These are phyloP conservation scores for Lepilemur ruficaudatus DNA, from an alignment of 2,797 vertebrate genomes.

Conservation along the genomic window DNA sequence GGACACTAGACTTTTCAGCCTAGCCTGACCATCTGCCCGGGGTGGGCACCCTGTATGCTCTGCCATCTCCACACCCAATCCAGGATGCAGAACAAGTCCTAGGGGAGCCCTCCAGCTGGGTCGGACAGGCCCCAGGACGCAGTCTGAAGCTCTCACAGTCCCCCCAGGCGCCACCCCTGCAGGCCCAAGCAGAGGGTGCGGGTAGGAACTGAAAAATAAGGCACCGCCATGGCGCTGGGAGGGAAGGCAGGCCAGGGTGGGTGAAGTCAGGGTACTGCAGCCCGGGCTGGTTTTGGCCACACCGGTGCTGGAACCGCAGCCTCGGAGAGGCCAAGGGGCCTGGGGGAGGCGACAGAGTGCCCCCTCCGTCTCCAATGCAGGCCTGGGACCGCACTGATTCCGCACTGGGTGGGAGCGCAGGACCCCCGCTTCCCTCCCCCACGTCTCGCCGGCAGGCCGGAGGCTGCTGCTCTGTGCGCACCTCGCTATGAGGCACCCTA, in stretches of 20 bases:
- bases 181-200: not conserved
- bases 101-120: not conserved
- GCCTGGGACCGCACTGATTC: not conserved
- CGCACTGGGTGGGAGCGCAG: conserved; percentile 35
- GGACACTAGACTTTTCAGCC: accelerated
- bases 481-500: not conserved
- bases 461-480: not conserved
- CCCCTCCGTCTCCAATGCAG: accelerated
- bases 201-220: not conserved
- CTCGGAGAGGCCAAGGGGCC: not conserved
- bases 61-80: not conserved
- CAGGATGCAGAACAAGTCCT: not conserved
- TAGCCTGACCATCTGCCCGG: not conserved
- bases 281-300: not conserved
- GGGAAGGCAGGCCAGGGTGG: not conserved
- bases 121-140: not conserved
- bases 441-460: not conserved
- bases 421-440: not conserved
- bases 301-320: not conserved
- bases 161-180: not conserved
- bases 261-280: conserved; percentile 27
- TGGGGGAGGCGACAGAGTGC: not conserved
- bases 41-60: not conserved
- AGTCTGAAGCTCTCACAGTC: not conserved
- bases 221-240: not conserved